Conservation (phyloP, 2,797 vertebrate species). For the Melanitta fusca region DNA sequence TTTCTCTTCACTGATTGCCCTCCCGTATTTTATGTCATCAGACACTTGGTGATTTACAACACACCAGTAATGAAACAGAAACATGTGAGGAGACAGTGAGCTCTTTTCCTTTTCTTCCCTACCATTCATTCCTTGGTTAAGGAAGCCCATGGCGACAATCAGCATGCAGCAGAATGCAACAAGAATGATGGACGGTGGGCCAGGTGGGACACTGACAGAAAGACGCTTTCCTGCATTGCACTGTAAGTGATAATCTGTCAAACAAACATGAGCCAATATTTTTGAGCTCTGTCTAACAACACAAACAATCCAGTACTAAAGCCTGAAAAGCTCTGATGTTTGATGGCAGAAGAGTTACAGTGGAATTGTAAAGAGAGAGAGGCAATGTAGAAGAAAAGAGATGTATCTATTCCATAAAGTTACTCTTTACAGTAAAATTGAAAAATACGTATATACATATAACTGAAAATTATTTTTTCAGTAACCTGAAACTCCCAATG, state of each 20-base stretch:
- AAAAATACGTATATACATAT: neutral
- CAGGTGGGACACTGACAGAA: slow-evolving; percentile 32
- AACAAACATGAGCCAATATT: neutral
- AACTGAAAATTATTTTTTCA: neutral
- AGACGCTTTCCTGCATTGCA: neutral
- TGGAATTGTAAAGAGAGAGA: neutral
- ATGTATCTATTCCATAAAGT: neutral
- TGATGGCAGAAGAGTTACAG: neutral
- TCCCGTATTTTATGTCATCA: slow-evolving; percentile 64
- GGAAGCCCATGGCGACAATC: slow-evolving; percentile 41
- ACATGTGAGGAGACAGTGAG: slow-evolving; percentile 13
- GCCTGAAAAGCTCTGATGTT: neutral
- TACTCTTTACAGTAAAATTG: neutral
- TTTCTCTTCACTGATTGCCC: slow-evolving; percentile 33
- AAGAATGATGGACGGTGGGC: slow-evolving; percentile 49
- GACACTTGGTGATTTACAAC: slow-evolving; percentile 62
- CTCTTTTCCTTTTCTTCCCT: neutral
- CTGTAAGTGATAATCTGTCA: slow-evolving; percentile 44
- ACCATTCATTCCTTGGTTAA: slow-evolving; percentile 53
- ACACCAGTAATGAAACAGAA: slow-evolving; percentile 59
- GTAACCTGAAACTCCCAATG: neutral
- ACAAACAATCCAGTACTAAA: slow-evolving; percentile 23
- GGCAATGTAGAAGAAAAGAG: neutral
- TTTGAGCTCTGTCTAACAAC: neutral
- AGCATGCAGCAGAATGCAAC: slow-evolving; percentile 47